Percentiles rank a stretch among this genome's conserved stretches.
Conservation (phyloP, 2,113 vertebrate genomes). For the Chrysochloris asiatica region DNA sequence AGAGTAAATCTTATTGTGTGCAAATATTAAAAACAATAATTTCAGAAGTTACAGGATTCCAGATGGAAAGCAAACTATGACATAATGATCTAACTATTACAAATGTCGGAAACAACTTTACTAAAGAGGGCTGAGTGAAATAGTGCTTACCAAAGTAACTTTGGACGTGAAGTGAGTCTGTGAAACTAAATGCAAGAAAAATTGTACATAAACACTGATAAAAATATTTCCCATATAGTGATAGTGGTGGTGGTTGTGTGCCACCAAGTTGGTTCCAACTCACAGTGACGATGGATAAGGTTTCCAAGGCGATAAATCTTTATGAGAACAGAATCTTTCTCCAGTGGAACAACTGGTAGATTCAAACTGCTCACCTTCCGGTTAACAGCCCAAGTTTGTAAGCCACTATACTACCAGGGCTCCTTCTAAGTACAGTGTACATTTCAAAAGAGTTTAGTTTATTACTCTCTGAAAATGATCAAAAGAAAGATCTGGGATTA, state of each 20-base stretch:
- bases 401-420: too few relatives aligned
- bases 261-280: too few relatives aligned
- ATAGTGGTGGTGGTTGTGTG: too few relatives aligned
- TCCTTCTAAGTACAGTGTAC: not conserved
- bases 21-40: not conserved
- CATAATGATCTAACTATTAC: conserved; percentile 25
- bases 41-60: not conserved
- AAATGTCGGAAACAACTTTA: conserved; percentile 6
- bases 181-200: not conserved
- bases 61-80: not conserved
- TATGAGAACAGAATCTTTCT: too few relatives aligned
- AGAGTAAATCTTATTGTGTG: not conserved
- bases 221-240: not conserved
- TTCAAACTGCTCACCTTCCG: too few relatives aligned
- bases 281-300: too few relatives aligned
- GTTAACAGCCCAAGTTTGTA: too few relatives aligned
- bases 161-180: not conserved
- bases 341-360: too few relatives aligned
- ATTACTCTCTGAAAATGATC: conserved; percentile 15
- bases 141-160: not conserved
- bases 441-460: conserved; percentile 21
- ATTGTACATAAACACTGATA: not conserved
- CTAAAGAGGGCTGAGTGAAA: not conserved
- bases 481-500: conserved; percentile 35
- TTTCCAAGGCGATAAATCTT: too few relatives aligned